A percentile compares a stretch with the other conserved stretches of the same genome.
Conservation (phyloP, 1,140 invertebrate species). For the Leguminivora glycinivorella region DNA sequence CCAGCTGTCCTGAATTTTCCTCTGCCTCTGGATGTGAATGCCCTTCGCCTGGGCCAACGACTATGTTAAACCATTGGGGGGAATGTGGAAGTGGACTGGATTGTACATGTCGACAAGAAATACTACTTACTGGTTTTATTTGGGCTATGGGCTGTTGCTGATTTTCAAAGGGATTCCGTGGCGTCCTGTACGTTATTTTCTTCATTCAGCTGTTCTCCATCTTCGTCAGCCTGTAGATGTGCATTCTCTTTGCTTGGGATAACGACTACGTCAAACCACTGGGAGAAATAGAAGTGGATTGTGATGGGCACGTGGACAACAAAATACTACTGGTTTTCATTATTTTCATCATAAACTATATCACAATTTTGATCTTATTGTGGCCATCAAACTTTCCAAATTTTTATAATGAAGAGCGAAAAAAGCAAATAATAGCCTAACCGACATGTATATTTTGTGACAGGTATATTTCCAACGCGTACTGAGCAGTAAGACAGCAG, state of each 20-base stretch:
- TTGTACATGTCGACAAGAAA: conserved; percentile 86
- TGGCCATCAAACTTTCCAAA: no score
- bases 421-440: no score
- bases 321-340: conserved; percentile 89
- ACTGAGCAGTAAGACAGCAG: conserved; percentile 95
- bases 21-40: conserved; percentile 98
- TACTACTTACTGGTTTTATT: conserved; percentile 91
- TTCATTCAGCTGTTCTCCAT: conserved; percentile 99
- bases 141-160: conserved; percentile 94
- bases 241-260: conserved; percentile 96
- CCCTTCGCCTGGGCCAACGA: conserved; percentile 95
- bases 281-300: conserved; percentile 90
- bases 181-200: no score
- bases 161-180: conserved; percentile 99
- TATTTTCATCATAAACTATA: no score
- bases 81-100: conserved; percentile 94
- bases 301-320: conserved; percentile 90
- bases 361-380: no score
- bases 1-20: conserved; percentile 98
- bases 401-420: no score
- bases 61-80: conserved; percentile 88
- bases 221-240: conserved; percentile 98
- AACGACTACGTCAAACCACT: conserved; percentile 91
- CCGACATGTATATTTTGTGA: neutral
- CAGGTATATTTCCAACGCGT: conserved; percentile 99